These are phyloP conservation scores for Tetramorium simillimum DNA, from an alignment of 1,140 invertebrate species.

Conservation along the genomic window DNA sequence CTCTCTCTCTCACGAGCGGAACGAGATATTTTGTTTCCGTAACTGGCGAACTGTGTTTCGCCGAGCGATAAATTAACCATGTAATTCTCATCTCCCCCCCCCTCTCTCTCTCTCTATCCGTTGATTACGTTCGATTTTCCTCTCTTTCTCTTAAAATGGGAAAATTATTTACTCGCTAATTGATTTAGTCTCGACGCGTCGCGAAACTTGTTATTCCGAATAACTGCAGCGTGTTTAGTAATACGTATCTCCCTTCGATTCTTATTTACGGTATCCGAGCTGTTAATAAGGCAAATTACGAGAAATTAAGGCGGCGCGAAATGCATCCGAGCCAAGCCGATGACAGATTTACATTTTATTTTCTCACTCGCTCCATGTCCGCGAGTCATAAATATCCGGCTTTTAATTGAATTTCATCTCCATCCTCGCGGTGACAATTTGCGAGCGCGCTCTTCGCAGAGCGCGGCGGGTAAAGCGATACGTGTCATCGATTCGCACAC, in stretches of 20 bases:
- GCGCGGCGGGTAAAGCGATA: conserved; percentile 20
- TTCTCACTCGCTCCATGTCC: not conserved
- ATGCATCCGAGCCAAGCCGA: not conserved
- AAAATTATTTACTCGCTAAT: conserved; percentile 40
- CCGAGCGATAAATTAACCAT: conserved; percentile 47
- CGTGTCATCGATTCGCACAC: conserved; percentile 67
- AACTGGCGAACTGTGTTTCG: conserved; percentile 36
- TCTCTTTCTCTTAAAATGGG: not conserved
- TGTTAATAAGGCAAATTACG: not conserved
- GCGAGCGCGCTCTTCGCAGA: not conserved
- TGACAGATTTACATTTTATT: not conserved
- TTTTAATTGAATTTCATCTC: conserved; percentile 50
- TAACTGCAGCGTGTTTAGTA: not conserved
- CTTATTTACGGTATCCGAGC: not conserved
- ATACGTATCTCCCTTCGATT: not conserved
- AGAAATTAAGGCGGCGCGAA: not conserved
- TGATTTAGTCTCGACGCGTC: conserved; percentile 11
- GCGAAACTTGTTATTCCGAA: not conserved
- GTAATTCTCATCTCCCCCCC: conserved; percentile 28
- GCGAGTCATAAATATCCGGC: not conserved
- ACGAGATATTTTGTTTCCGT: conserved; percentile 47
- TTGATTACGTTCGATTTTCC: conserved; percentile 8
- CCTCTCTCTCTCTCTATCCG: not conserved
- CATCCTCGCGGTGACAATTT: not conserved
- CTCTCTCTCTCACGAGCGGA: not conserved